Evolutionary conservation across 2,888 invertebrate species (phyloP).

Genomic region (Coelopa pilipes): DNA sequence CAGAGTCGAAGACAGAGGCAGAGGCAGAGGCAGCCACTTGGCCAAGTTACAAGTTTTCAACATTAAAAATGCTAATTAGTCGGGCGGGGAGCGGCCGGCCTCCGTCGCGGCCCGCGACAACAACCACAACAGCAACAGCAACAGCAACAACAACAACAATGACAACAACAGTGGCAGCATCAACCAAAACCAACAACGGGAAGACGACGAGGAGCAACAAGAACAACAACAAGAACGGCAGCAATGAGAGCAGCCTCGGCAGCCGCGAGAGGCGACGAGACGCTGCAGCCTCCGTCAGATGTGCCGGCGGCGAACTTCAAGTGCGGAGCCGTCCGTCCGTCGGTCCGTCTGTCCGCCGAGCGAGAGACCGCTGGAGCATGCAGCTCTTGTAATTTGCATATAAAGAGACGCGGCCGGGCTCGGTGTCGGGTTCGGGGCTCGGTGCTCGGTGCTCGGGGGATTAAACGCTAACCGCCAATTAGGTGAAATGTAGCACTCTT

Average conservation of each 20-base stretch:
- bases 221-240: slow-evolving; percentile 1
- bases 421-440: neutral
- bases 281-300: slow-evolving; percentile 16
- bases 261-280: slow-evolving; percentile 26
- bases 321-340: slow-evolving; percentile 6
- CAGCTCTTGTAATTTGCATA: slow-evolving; percentile 40
- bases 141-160: slow-evolving; percentile 6
- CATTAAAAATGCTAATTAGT: slow-evolving; percentile 60
- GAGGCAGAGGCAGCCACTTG: slow-evolving; percentile 13
- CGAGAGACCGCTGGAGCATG: slow-evolving; percentile 6
- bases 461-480: slow-evolving; percentile 66
- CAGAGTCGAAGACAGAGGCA: neutral
- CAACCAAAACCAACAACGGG: neutral
- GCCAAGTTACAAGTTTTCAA: slow-evolving; percentile 54
- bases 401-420: slow-evolving; percentile 22
- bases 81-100: slow-evolving; percentile 38
- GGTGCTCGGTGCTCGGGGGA: slow-evolving; percentile 47
- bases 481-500: slow-evolving; percentile 65
- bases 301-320: slow-evolving; percentile 32
- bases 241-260: too few relatives aligned
- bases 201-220: neutral
- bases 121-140: slow-evolving; percentile 1
- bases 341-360: neutral
- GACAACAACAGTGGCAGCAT: slow-evolving; percentile 5
- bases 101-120: slow-evolving; percentile 6